Base-by-base conservation (phyloP, 2,888 invertebrate genomes). In the Latrodectus elegans region DNA sequence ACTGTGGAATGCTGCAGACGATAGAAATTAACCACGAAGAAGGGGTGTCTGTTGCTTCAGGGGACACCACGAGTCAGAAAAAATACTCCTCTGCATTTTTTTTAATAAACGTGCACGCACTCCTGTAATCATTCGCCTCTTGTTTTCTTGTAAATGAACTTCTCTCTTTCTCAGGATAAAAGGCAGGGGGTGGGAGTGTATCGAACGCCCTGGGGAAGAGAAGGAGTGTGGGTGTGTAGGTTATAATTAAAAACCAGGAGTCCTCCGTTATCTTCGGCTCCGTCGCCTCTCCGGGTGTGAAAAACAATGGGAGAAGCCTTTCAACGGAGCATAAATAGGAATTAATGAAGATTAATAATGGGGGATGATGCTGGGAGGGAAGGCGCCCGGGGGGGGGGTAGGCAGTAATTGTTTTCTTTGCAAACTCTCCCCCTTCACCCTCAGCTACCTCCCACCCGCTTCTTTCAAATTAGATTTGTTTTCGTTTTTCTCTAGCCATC, bases 261-360 rank as follows among this genome's bases (percentile, higher is more conserved):
- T 49, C 76, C 51, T 65, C 76, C 26, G 64, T 49, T 76, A n/a
- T 76, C 65, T 76, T 26, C 64, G 60, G 64, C 15, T 52, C 38
- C 73, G 55, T 22, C 73, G 53, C 11, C 55, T 60, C 60, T 15
- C 26, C 55, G 74, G 55, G 55, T 60, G 60, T 60, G 55, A 74
- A 74, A 74, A 74, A 38, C 53, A 76, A 76, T 22, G 60, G 38
- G 52, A 51, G 68, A 55, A 71, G 52, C 72, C 60, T 80, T 72
- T 65, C 26, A 72, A 52, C 80, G 64, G 26, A 73, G 72, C 72
- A 80, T 72, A 80, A 73, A 80, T 72, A 80, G 71, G 49, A 71
- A 71, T 64, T 80, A 80, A 80, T 80, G 80, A 80, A 80, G 80
- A 80, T 72, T 80, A 80, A 80, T 80, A 73, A 72, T 65, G 52